phyloP scores from a whole-genome alignment of 2,888 invertebrate genomes.

The Hermaeophaga mercurialis region DNA sequence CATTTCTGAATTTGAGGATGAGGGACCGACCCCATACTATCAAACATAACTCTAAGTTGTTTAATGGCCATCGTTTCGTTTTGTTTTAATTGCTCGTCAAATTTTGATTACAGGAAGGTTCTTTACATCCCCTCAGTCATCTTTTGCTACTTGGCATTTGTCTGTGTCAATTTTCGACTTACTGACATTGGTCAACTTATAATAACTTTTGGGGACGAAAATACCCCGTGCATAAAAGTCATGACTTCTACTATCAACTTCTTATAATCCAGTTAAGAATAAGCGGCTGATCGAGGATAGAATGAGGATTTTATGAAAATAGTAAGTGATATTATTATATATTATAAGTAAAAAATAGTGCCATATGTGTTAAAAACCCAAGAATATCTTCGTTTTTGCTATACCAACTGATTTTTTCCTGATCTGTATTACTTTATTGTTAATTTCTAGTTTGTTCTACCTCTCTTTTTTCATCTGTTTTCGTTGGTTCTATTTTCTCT shows the following conservation, averaged over 20 bases:
- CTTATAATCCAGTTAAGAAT: not conserved
- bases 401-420: too few species aligned
- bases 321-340: too few species aligned
- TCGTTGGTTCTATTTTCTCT: too few species aligned
- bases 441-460: too few species aligned
- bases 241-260: too few species aligned
- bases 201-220: constrained; percentile 23
- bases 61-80: constrained; percentile 57
- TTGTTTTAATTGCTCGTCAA: constrained; percentile 59
- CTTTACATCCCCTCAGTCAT: constrained; percentile 50
- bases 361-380: too few species aligned
- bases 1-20: constrained; percentile 21
- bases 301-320: too few species aligned
- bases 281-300: too few species aligned
- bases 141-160: constrained; percentile 43
- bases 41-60: constrained; percentile 54
- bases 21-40: constrained; percentile 38
- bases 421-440: too few species aligned
- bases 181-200: constrained; percentile 38
- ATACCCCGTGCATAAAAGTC: constrained; percentile 11
- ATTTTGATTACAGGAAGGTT: constrained; percentile 57
- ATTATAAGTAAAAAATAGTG: too few species aligned
- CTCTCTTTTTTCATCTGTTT: too few species aligned
- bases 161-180: constrained; percentile 33
- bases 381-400: too few species aligned